These are phyloP conservation scores for Oedothorax gibbosus DNA, from an alignment of 1,140 invertebrate species.

Conservation along the genomic window DNA sequence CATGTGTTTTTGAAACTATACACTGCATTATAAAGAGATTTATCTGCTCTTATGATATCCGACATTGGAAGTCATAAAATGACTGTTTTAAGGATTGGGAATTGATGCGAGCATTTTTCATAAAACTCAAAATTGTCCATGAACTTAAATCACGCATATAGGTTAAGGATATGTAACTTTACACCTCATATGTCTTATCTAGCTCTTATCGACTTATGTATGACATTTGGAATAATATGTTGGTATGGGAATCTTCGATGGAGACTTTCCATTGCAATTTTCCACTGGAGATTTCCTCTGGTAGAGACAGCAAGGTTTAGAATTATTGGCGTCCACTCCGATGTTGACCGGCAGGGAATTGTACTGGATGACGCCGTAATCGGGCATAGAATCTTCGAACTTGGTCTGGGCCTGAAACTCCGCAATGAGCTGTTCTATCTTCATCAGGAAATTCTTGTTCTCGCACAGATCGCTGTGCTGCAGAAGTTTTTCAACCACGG, in stretches of 20 bases:
- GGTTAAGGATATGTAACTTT: not conserved
- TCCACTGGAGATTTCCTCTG: conserved; percentile 36
- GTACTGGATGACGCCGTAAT: not conserved
- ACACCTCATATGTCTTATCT: not conserved
- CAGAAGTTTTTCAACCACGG: conserved; percentile 43
- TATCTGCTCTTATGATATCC: too few relatives aligned
- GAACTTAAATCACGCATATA: not conserved
- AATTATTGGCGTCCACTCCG: not conserved
- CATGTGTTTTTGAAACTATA: too few relatives aligned
- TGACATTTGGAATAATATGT: conserved; percentile 48
- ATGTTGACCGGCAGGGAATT: conserved; percentile 26
- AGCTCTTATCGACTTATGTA: not conserved
- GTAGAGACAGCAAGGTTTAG: not conserved
- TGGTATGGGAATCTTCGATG: conserved; percentile 51
- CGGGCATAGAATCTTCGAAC: not conserved
- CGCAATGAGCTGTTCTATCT: conserved; percentile 45
- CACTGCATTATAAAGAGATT: too few relatives aligned
- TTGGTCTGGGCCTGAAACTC: conserved; percentile 46
- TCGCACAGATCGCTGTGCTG: conserved; percentile 46
- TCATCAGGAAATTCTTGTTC: conserved; percentile 41
- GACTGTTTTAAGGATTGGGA: too few relatives aligned
- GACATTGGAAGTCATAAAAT: too few relatives aligned
- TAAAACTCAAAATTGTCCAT: too few relatives aligned
- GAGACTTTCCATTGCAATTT: conserved; percentile 17
- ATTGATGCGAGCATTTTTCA: too few relatives aligned